These are phyloP conservation scores for Sylvicapra grimmia DNA, from an alignment of 2,113 vertebrate genomes.

Conservation along the genomic window DNA sequence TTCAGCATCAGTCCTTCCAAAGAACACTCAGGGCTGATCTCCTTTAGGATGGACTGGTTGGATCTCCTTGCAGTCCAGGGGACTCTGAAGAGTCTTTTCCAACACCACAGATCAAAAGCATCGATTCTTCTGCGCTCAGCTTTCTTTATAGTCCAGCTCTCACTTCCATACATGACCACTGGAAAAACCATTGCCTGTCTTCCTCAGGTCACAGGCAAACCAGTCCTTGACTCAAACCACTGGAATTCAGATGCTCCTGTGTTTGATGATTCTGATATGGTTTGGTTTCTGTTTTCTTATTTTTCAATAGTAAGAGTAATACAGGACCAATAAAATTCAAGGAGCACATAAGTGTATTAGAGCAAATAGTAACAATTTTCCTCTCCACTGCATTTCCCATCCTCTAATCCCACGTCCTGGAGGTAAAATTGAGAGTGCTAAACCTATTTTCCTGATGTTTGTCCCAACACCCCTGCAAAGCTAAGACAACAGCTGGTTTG, in stretches of 20 bases:
- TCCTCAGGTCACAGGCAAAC: neutral
- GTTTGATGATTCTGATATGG: neutral
- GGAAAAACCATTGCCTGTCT: neutral
- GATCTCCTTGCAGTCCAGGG: too few relatives aligned
- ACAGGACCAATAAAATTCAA: neutral
- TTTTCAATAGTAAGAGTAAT: neutral
- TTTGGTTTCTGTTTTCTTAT: neutral
- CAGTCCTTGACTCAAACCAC: neutral
- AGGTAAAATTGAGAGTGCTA: neutral
- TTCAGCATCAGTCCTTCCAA: too few relatives aligned
- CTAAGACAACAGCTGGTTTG: neutral
- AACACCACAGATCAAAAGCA: too few relatives aligned
- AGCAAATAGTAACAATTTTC: neutral
- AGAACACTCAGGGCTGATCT: too few relatives aligned
- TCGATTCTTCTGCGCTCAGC: accelerated
- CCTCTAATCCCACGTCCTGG: neutral
- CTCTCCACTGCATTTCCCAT: neutral
- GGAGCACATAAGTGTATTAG: neutral
- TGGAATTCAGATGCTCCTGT: neutral
- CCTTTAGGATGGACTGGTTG: too few relatives aligned
- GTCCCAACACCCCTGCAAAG: neutral
- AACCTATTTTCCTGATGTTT: neutral
- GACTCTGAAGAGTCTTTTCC: too few relatives aligned
- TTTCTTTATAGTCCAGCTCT: too few relatives aligned
- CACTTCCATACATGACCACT: too few relatives aligned